Evolutionary conservation across 2,113 vertebrate species (phyloP).

Genomic region (Amphiprion ocellaris): DNA sequence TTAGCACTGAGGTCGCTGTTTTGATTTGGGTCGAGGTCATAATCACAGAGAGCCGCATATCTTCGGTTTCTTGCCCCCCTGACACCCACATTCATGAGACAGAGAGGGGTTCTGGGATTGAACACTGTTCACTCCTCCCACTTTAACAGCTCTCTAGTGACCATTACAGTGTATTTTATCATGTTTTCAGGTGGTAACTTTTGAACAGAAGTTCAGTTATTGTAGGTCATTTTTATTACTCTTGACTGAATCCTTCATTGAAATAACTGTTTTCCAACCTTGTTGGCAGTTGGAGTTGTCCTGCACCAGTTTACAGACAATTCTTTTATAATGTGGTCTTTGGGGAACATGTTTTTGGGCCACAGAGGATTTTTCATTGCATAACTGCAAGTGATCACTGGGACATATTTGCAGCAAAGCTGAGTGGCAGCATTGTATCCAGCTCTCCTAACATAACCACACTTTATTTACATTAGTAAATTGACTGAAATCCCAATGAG

Average conservation of each 20-base stretch:
- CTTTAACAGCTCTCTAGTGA: neutral
- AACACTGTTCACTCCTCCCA: neutral
- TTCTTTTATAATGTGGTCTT: too few relatives aligned
- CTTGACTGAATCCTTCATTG: too few relatives aligned
- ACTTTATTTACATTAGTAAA: neutral
- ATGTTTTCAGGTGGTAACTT: too few relatives aligned
- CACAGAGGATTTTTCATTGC: neutral
- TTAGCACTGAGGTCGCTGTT: constrained; percentile 65
- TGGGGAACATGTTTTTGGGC: too few relatives aligned
- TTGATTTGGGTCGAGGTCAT: constrained; percentile 73
- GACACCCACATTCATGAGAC: constrained; percentile 3
- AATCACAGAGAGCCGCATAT: constrained; percentile 17
- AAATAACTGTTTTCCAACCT: too few relatives aligned
- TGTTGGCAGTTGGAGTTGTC: too few relatives aligned
- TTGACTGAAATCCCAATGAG: too few relatives aligned
- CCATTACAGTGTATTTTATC: neutral
- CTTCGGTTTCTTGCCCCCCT: neutral
- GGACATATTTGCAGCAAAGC: neutral
- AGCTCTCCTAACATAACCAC: neutral
- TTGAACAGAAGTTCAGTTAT: too few relatives aligned
- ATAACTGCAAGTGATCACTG: neutral
- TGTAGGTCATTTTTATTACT: too few relatives aligned
- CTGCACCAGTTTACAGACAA: too few relatives aligned
- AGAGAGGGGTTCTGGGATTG: constrained; percentile 12
- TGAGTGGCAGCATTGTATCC: neutral